Base-by-base conservation (phyloP, 1,140 invertebrate species). In the Hypsibius dujardini region DNA sequence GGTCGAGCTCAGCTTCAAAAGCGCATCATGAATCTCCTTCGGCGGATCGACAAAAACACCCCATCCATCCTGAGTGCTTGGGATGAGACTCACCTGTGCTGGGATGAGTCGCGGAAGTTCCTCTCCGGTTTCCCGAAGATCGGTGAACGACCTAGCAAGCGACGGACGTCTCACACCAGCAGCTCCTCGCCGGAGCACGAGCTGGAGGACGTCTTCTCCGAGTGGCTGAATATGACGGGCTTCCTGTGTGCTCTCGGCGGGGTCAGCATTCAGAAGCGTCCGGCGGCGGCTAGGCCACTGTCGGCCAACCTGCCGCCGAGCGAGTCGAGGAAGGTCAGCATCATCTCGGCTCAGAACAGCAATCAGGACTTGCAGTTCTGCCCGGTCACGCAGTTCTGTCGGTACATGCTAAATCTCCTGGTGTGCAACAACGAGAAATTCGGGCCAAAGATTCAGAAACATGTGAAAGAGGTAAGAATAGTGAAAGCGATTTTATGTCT, bases 171-270 rank as follows among this genome's bases (percentile, higher is more conserved):
- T 0, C 91, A 96, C 79, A 92, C 95, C 77, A 92, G 87, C 76
- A 90, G 78, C 12, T 56, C 50, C 50, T 56, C 50, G 7, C 50
- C 88, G n/a, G 94, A 97, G 78, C 92, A 96, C 78, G 93, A 97
- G 77, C 80, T 95, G 40, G 93, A 96, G 81, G 87, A 56, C 50
- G 70, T 67, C 28, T 73, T 73, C 2, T 46, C 3, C 78, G 94
- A 97, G 79, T 98, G 95, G 95, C 92, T 92, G 1, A 96, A 97
- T 76, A 97, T 97, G 89, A 97, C 93, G 0, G 94, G 93, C 14
- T 97, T 98, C 76, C 81, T 97, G 1, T 90, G 91, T 78, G 89
- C 94, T 1, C 81, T 97, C 1, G 94, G 94, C 62, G 92, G 92
- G 1, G 92, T 97, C 15, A 92, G 92, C 75, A 79, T 97, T 1